Evolutionary conservation across 35 echinoderm and acorn worm species (phyloP), one percentile per base, ranked within the genome.

Genomic region (Heliocidaris erythrogramma): DNA sequence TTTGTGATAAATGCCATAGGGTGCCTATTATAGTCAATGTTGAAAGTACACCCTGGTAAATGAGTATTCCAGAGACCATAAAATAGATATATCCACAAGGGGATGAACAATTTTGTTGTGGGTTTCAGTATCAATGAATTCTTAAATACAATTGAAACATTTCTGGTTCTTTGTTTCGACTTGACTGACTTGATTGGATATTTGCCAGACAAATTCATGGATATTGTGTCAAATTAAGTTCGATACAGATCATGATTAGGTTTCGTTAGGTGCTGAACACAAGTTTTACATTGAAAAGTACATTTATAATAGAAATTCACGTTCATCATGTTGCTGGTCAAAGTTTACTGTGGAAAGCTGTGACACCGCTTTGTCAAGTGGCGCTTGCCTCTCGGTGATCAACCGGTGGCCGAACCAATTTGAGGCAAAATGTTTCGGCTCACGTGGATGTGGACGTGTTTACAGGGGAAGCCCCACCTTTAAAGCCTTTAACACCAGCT

Each of bases 381-480:
- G 65, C 65, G 65, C 65, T 27, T 78, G 65, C 65, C 0, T 78
- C 65, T 78, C 65, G 65, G 65, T 78, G 65, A 78, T 78, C 65
- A 78, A 78, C 65, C 65, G 14, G 65, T 24, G 21, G 65, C 27
- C 65, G 65, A 78, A 78, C 65, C 65, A 78, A 5, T 78, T 18
- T 78, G 21, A 78, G 27, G 65, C 65, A 78, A 78, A 78, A n/a
- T 78, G 65, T 78, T 78, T 78, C 18, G 65, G 24, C 87, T 89
- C 87, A 89, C 87, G 87, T 89, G 87, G 87, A 48, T n/a, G 31
- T 89, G 87, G 87, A 48, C 47, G 31, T 89, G 87, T 89, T 89
- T 89, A 48, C 24, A 18, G 87, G 87, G 87, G 30, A 89, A 89
- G 47, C 87, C 87, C 87, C 87, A 89, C 7, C 87, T 89, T 89